phyloP scores from a whole-genome alignment of 2,888 invertebrate species.

The Acleris sparsana region DNA sequence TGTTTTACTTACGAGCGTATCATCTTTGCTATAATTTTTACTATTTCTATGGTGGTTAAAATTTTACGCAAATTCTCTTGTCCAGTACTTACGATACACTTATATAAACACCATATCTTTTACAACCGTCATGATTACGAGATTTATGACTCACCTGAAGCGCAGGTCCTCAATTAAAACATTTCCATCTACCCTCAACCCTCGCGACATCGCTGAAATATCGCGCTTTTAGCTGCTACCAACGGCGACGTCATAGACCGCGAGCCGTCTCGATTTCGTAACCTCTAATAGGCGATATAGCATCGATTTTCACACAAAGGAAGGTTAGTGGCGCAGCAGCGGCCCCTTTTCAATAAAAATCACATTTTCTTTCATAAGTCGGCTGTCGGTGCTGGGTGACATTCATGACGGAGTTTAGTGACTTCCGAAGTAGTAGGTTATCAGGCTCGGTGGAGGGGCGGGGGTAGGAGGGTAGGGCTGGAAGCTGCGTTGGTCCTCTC shows the following conservation, averaged over 20 bases:
- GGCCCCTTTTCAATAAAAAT: slow-evolving; percentile 78
- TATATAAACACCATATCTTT: background rate
- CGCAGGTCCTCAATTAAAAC: background rate
- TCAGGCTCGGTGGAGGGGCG: slow-evolving; percentile 64
- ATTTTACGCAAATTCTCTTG: too few relatives aligned
- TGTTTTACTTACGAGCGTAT: too few relatives aligned
- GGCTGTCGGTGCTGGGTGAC: slow-evolving; percentile 72
- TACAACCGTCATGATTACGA: background rate
- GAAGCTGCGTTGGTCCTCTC: slow-evolving; percentile 67
- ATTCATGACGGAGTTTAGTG: slow-evolving; percentile 80
- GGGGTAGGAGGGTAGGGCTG: slow-evolving; percentile 63
- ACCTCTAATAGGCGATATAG: slow-evolving; percentile 61
- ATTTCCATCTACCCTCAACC: background rate
- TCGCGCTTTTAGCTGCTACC: slow-evolving; percentile 2
- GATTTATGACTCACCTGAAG: background rate
- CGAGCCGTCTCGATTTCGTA: slow-evolving; percentile 57
- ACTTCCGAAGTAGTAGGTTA: slow-evolving; percentile 83
- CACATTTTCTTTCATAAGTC: slow-evolving; percentile 75
- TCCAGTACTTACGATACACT: background rate
- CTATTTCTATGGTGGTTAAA: too few relatives aligned
- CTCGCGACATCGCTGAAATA: background rate
- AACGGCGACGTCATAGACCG: slow-evolving; percentile 42
- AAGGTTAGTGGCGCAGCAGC: slow-evolving; percentile 60
- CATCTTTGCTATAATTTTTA: too few relatives aligned
- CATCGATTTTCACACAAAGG: slow-evolving; percentile 69